phyloP scores from a whole-genome alignment of 2,888 invertebrate genomes.

The Eupeodes luniger region DNA sequence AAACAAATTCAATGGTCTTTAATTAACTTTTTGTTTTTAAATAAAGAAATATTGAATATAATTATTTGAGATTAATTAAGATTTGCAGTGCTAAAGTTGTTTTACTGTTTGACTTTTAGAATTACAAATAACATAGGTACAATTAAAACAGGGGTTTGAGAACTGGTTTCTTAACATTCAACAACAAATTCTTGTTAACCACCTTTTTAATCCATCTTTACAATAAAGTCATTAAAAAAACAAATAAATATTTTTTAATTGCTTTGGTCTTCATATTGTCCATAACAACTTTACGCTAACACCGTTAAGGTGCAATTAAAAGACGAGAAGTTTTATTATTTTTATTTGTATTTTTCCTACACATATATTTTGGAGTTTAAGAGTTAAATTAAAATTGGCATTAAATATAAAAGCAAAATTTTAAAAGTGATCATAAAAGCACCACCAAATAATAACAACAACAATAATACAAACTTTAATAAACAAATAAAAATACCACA shows the following conservation, averaged over 20 bases:
- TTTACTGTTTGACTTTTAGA: no score
- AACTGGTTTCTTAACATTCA: no score
- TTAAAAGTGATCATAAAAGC: constrained; percentile 58
- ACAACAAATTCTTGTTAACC: no score
- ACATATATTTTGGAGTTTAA: constrained; percentile 30
- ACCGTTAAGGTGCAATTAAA: constrained; percentile 39
- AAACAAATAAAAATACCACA: constrained; percentile 45
- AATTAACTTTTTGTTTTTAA: no score
- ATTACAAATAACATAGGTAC: no score
- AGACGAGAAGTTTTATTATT: constrained; percentile 63
- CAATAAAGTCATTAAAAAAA: constrained; percentile 18
- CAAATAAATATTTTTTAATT: constrained; percentile 43
- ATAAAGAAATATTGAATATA: no score
- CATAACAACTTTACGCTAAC: background rate
- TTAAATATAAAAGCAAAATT: constrained; percentile 62
- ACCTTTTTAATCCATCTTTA: background rate
- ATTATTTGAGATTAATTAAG: no score
- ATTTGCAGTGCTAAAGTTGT: no score
- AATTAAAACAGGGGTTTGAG: no score
- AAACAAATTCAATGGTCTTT: no score
- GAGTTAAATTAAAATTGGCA: constrained; percentile 64
- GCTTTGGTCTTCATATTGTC: constrained; percentile 2
- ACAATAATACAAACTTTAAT: constrained; percentile 33
- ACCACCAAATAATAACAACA: constrained; percentile 32
- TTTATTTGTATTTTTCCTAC: background rate